Conservation (phyloP, 2,888 invertebrate species). For the Lasioglossum oenotherae region DNA sequence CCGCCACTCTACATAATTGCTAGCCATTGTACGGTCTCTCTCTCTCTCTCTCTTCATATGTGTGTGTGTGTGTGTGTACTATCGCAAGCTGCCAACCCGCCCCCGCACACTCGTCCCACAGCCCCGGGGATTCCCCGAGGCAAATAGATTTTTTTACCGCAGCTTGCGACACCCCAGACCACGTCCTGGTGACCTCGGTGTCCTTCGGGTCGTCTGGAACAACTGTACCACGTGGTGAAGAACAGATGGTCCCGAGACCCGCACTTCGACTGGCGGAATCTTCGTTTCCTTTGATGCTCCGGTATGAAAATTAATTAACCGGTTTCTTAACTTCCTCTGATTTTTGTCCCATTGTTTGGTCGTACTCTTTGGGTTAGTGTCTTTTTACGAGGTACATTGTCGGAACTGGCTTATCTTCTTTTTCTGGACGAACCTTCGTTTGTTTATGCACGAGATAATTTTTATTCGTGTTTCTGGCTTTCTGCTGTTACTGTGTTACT, state of each 20-base stretch:
- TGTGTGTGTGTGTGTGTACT: constrained; percentile 31
- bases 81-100: constrained; percentile 16
- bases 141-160: constrained; percentile 51
- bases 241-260: not conserved
- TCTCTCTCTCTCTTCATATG: not conserved
- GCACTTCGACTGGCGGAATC: not conserved
- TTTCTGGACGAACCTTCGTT: too few species aligned
- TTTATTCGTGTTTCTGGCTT: too few species aligned
- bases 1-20: constrained; percentile 79
- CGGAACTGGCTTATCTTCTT: too few species aligned
- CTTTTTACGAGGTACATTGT: not conserved
- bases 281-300: not conserved
- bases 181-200: not conserved
- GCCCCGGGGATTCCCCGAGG: constrained; percentile 20
- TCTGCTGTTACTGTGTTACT: too few species aligned
- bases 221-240: not conserved
- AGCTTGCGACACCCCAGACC: constrained; percentile 32
- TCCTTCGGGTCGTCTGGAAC: not conserved
- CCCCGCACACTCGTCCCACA: constrained; percentile 15
- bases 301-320: not conserved
- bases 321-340: not conserved
- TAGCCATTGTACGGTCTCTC: constrained; percentile 67
- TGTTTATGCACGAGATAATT: too few species aligned
- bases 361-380: not conserved
- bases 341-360: not conserved